phyloP scores from a whole-genome alignment of 1,140 invertebrate species.

The Babylonia areolata region DNA sequence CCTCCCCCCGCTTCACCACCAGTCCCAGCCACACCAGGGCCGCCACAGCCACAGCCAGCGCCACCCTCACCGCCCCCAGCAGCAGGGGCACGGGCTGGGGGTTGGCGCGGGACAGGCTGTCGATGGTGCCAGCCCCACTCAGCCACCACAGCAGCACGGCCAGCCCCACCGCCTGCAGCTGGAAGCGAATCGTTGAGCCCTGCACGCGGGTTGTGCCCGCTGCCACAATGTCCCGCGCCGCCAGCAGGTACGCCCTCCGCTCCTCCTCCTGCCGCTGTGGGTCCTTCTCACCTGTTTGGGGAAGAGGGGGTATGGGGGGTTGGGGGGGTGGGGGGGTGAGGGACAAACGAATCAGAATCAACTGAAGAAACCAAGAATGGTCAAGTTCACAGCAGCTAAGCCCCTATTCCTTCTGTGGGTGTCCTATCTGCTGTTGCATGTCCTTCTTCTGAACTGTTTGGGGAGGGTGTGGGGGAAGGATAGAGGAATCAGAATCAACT shows the following conservation, averaged over 20 bases:
- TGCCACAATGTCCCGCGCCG: background rate
- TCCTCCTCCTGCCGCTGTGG: background rate
- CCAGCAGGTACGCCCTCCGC: background rate
- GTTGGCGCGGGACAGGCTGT: background rate
- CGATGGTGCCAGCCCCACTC: too few species aligned
- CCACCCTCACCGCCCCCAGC: constrained; percentile 1
- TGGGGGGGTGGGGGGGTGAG: too few species aligned
- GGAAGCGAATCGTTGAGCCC: background rate
- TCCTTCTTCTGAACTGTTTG: too few species aligned
- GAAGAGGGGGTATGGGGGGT: too few species aligned
- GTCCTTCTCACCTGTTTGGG: background rate
- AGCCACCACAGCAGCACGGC: constrained; percentile 27
- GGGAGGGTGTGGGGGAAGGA: too few species aligned
- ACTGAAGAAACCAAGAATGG: too few species aligned
- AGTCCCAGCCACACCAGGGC: constrained; percentile 28
- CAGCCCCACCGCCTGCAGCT: constrained; percentile 14
- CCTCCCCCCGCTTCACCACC: constrained; percentile 29
- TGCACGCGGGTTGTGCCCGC: background rate
- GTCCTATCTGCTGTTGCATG: too few species aligned
- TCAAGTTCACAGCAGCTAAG: too few species aligned
- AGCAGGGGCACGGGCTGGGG: constrained; percentile 17
- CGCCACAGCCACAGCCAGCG: constrained; percentile 18
- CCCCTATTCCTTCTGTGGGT: too few species aligned
- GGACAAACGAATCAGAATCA: background rate
- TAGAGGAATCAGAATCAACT: too few species aligned